Conservation (phyloP, 2,888 invertebrate species). For the Xanthorhoe spadicearia region DNA sequence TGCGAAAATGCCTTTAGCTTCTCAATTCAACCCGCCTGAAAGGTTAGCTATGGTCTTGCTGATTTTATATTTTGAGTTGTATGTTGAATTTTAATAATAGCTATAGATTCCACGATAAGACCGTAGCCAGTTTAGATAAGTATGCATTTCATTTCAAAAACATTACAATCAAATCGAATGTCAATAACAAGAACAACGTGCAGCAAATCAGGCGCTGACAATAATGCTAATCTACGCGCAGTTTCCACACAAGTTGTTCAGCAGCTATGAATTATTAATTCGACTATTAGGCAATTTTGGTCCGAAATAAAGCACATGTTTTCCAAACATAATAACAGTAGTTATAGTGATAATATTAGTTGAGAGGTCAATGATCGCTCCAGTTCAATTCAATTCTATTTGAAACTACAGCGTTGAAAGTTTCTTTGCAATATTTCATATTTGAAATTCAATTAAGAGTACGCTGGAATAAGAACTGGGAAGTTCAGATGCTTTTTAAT, state of each 20-base stretch:
- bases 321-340: slow-evolving; percentile 65
- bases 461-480: slow-evolving; percentile 25
- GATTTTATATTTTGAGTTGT: too few relatives aligned
- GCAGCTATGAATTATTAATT: slow-evolving; percentile 46
- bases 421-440: slow-evolving; percentile 53
- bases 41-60: too few relatives aligned
- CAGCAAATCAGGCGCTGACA: slow-evolving; percentile 22
- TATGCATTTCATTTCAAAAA: background rate
- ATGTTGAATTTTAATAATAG: too few relatives aligned
- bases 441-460: slow-evolving; percentile 31
- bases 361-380: slow-evolving; percentile 72
- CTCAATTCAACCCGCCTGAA: too few relatives aligned
- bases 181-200: slow-evolving; percentile 12
- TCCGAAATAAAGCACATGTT: slow-evolving; percentile 63
- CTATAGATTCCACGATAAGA: too few relatives aligned
- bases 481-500: slow-evolving; percentile 31
- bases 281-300: slow-evolving; percentile 53
- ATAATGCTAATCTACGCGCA: slow-evolving; percentile 10
- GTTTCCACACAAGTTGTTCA: slow-evolving; percentile 14
- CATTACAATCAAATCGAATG: slow-evolving; percentile 11
- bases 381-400: slow-evolving; percentile 76
- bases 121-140: background rate
- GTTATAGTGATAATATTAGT: slow-evolving; percentile 75
- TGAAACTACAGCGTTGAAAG: slow-evolving; percentile 56
- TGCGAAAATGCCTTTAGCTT: too few relatives aligned